Percentiles rank a stretch among this genome's conserved stretches.
Conservation (phyloP, 2,888 invertebrate species). For the Campoletis raptor region DNA sequence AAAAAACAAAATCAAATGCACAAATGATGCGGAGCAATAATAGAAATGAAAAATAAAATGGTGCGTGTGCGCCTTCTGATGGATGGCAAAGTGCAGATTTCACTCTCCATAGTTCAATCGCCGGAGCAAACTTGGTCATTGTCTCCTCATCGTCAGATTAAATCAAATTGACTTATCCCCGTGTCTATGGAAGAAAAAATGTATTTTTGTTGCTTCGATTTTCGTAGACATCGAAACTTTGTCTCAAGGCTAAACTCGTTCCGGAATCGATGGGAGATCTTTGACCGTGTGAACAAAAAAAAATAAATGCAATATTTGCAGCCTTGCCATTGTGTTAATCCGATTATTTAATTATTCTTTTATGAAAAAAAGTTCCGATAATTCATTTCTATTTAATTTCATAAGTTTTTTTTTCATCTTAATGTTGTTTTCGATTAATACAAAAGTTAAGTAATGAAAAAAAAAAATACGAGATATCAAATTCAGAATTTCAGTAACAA, state of each 20-base stretch:
- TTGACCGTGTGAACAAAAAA: neutral
- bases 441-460: neutral
- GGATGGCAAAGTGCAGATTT: neutral
- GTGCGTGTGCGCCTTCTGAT: neutral
- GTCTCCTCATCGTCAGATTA: neutral
- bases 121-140: neutral
- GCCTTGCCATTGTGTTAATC: neutral
- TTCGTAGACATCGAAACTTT: neutral
- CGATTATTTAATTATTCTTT: neutral
- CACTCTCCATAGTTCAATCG: neutral
- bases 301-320: neutral
- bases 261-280: neutral
- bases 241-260: constrained; percentile 1
- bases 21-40: too few relatives aligned
- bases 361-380: neutral
- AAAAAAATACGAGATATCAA: neutral
- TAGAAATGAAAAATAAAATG: neutral
- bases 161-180: neutral
- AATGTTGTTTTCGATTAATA: neutral
- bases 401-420: neutral
- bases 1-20: too few relatives aligned
- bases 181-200: neutral
- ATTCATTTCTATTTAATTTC: neutral
- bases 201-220: neutral
- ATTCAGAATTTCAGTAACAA: neutral